Conservation (phyloP, 2,797 vertebrate species). For the Anguilla anguilla region DNA sequence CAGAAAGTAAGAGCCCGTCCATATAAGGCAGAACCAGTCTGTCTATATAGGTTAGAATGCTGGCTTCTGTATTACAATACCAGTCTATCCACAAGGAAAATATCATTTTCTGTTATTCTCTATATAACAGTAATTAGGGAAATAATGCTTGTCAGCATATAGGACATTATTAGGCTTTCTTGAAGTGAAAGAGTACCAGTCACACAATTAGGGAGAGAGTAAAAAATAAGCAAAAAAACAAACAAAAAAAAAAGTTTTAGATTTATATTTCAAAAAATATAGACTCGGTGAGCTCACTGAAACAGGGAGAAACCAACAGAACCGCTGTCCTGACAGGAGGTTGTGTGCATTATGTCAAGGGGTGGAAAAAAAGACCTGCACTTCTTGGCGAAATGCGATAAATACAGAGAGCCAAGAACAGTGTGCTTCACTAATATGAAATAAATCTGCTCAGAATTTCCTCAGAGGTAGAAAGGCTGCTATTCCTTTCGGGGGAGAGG, state of each 20-base stretch:
- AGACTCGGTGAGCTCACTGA: not conserved
- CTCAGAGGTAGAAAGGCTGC: not conserved
- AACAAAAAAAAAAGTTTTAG: not conserved
- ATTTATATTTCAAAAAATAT: not conserved
- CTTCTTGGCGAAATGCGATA: not conserved
- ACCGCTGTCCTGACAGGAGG: not conserved
- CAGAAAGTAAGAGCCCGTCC: not conserved
- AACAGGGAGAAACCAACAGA: not conserved
- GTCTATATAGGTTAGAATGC: not conserved
- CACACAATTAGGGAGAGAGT: not conserved
- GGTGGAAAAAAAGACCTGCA: not conserved
- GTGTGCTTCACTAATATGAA: not conserved
- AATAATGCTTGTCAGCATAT: not conserved
- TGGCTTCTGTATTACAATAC: not conserved
- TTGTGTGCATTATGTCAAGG: not conserved
- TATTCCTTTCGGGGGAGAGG: not conserved
- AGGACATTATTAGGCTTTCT: not conserved
- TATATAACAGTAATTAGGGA: not conserved
- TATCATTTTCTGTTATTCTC: not conserved
- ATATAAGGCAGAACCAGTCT: not conserved
- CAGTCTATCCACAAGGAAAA: not conserved
- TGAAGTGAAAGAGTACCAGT: not conserved
- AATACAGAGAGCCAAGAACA: not conserved
- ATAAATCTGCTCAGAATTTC: not conserved
- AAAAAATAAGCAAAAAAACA: not conserved